These are phyloP conservation scores for Thalassophryne amazonica DNA, from an alignment of 2,797 vertebrate species.

Conservation along the genomic window DNA sequence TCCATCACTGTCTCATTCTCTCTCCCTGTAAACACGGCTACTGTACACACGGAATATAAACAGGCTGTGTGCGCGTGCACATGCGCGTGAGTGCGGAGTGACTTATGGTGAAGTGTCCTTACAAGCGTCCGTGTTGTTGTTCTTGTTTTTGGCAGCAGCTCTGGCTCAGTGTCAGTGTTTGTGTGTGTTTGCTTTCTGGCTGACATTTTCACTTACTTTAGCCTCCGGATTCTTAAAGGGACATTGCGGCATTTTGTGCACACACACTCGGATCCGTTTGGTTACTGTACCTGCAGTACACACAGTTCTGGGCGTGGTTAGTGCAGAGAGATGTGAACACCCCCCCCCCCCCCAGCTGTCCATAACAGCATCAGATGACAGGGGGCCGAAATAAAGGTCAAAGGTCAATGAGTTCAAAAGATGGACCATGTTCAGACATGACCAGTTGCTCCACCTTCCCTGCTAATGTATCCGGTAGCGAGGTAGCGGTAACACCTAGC, in stretches of 20 bases:
- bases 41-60: constrained; percentile 69
- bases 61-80: constrained; percentile 20
- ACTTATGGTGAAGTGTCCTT: constrained; percentile 54
- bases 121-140: constrained; percentile 38
- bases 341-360: no score
- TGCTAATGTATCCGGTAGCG: no score
- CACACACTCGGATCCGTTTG: no score
- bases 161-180: constrained; percentile 1
- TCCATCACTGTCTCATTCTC: constrained; percentile 71
- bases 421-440: no score
- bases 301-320: no score
- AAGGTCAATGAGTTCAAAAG: no score
- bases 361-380: no score
- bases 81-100: constrained; percentile 14
- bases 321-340: no score
- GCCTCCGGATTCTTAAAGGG: constrained; percentile 11
- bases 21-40: constrained; percentile 65
- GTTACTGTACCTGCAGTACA: no score
- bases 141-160: constrained; percentile 38
- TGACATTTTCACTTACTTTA: constrained; percentile 20
- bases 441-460: no score
- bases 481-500: no score
- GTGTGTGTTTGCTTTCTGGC: neutral
- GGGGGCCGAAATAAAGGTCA: no score
- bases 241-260: neutral